Conservation (phyloP, 2,888 invertebrate genomes). For the Nemurella pictetii region DNA sequence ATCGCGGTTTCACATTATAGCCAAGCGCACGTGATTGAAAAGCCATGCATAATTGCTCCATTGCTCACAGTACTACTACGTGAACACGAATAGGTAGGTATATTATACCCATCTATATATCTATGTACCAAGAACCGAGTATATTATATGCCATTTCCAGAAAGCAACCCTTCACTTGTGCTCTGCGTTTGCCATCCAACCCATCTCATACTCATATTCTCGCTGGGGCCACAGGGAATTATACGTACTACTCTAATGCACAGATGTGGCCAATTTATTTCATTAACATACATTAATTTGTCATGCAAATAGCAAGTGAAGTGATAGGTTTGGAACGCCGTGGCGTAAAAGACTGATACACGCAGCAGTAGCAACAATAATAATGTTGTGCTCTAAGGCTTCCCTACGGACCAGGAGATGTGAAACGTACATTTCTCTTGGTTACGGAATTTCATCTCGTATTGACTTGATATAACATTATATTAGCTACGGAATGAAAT, state of each 20-base stretch:
- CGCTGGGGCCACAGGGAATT: neutral
- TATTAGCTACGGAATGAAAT: neutral
- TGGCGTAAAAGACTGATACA: neutral
- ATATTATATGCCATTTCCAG: neutral
- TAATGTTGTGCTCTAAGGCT: neutral
- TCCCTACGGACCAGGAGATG: neutral
- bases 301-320: constrained; percentile 39
- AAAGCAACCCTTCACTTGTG: neutral
- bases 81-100: too few relatives aligned
- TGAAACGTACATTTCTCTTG: neutral
- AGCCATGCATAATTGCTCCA: neutral
- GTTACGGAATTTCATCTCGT: neutral
- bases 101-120: neutral
- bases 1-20: neutral
- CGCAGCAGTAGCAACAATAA: neutral
- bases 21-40: neutral
- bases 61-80: too few relatives aligned
- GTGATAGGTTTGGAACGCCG: neutral
- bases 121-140: neutral
- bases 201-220: constrained; percentile 20
- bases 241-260: neutral
- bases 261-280: constrained; percentile 41
- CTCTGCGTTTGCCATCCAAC: neutral
- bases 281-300: constrained; percentile 42
- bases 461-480: neutral